Base-by-base conservation (phyloP, 2,797 vertebrate species). In the Spea hammondii region DNA sequence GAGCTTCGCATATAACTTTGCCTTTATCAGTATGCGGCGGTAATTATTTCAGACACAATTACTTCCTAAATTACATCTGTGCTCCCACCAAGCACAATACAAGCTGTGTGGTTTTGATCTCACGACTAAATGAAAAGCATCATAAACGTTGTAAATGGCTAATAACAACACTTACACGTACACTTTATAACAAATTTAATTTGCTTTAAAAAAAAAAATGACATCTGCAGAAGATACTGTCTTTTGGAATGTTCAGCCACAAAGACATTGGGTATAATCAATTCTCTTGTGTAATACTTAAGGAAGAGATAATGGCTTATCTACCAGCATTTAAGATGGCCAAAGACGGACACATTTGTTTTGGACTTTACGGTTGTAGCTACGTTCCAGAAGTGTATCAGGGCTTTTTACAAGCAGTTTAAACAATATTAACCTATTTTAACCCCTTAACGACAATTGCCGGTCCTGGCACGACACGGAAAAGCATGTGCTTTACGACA, bases 1-100 rank as follows among this genome's bases (percentile, higher is more conserved):
- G 67, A 66, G 60, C 60, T 13, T 45, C 47, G 55, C 46, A 65
- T 47, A 71, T 65, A 50, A 45, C 60, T 69, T 55, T 50, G 59
- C 45, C 68, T 59, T 54, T 59, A 80, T 76, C 50, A 49, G 65
- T 70, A 70, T 70, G 78, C 12, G 47, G 13, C 70, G 54, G 59
- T 76, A 80, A 80, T 80, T 80, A 75, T 80, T 70, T 60, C 60
- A 72, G 60, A 80, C 72, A 75, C 67, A 80, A 80, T 80, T 75
- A 79, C 59, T 57, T 71, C 45, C 79, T 65, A 80, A 76, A 80
- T 76, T 71, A 72, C 53, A 80, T 60, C 73, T 66, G 11, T 12
- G 62, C 32, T 50, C 48, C 55, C 57, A 72, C 62, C 70, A 76
- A 66, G 74, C 51, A 66, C 47, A 65, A 76, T 66, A 47, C 32